phyloP scores from a whole-genome alignment of 2,113 vertebrate species.

The Salvator merianae region DNA sequence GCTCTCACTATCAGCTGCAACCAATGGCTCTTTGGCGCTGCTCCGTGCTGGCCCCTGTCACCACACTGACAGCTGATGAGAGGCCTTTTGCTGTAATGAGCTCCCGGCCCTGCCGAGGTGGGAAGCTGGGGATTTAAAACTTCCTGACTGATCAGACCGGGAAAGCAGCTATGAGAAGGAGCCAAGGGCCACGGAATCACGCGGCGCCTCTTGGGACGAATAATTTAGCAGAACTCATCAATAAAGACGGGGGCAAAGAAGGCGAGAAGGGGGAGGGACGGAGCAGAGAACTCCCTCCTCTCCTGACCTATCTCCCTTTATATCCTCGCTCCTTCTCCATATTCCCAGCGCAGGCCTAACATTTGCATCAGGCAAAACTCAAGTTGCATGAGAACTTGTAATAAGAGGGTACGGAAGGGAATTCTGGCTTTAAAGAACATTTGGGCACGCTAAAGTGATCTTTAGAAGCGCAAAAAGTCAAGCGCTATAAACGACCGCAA shows the following conservation, averaged over 20 bases:
- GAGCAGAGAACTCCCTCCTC: neutral
- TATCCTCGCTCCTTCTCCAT: too few species aligned
- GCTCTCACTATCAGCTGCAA: neutral
- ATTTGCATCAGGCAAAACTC: neutral
- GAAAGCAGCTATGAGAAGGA: neutral
- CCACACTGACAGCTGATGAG: neutral
- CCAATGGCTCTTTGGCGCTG: neutral
- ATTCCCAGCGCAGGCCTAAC: neutral
- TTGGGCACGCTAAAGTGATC: neutral
- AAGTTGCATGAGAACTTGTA: neutral
- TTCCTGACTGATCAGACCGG: neutral
- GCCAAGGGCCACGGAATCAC: slow-evolving; percentile 1
- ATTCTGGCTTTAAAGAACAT: neutral
- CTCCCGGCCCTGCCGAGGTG: slow-evolving; percentile 1
- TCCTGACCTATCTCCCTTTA: neutral
- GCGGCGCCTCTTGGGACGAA: neutral
- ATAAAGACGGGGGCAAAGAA: neutral
- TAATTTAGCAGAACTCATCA: slow-evolving; percentile 24
- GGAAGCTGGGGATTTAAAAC: slow-evolving; percentile 15
- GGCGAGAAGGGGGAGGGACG: too few species aligned
- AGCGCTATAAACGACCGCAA: neutral
- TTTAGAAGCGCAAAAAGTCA: neutral
- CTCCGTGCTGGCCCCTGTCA: slow-evolving; percentile 19
- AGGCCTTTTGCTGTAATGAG: neutral
- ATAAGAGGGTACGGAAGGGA: slow-evolving; percentile 5